Base-by-base conservation (phyloP, 2,888 invertebrate genomes). In the Congeria kusceri region DNA sequence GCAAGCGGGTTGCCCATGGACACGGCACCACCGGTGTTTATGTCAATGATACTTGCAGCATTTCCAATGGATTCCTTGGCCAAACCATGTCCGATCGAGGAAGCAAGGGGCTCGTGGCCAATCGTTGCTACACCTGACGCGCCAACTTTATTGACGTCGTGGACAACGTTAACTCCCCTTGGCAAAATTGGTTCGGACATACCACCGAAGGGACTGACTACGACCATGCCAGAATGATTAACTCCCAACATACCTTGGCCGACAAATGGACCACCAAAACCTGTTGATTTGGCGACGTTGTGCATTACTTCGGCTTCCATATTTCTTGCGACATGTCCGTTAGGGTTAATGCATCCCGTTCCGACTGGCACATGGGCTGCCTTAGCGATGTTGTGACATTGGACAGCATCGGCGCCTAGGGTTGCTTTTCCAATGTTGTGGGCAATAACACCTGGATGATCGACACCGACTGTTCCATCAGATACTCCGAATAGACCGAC, bases 31-130 rank as follows among this genome's bases (percentile, higher is more conserved):
- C 63, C 59, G 9, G 80, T 68, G 13, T 64, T 72, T 0, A 68
- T 80, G 39, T 80, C 56, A 4, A 80, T 66, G 9, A 57, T 63
- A 18, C 15, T 0, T 4, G 72, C 53, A 23, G 76, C 57, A 46
- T 80, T 39, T 18, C 57, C 53, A 25, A 67, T 58, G 1, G 66
- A 53, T 39, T 72, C 53, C 28, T 64, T 71, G 23, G 80, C 80
- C 13, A 76, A 68, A 9, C 53, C 46, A 25, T 65, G 67, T 32
- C 80, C 80, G n/a, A 80, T 29, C 0, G 49, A 27, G 7, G 66
- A 63, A 32, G 80, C 76, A 1, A 80, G 27, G 25, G 68, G 64
- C 44, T 80, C 72, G 20, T 76, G 80, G 5, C 68, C 68, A 5
- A 61, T 56, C 0, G 53, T n/a, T 18, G 72, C 68, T n/a, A 76